Conservation (phyloP, 92 coral and sea anemone species). For the Paramuricea clavata region DNA sequence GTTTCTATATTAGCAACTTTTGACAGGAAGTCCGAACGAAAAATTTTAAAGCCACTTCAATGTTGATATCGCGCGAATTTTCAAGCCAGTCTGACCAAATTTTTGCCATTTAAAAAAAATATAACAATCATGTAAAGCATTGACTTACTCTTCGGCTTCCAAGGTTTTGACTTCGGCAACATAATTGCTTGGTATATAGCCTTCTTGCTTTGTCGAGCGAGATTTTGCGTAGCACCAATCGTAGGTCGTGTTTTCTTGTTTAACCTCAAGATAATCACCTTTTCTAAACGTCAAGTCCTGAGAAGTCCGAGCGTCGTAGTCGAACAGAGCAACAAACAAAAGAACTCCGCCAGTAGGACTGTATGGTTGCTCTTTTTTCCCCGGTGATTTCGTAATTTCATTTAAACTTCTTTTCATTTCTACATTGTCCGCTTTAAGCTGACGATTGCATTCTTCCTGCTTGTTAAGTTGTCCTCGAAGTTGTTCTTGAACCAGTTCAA, state of each 20-base stretch:
- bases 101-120: neutral
- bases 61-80: neutral
- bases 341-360: neutral
- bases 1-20: neutral
- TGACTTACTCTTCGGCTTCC: slow-evolving; percentile 47
- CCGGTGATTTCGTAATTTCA: too few species aligned
- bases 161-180: slow-evolving; percentile 34
- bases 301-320: slow-evolving; percentile 20
- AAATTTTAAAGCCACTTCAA: neutral
- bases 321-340: slow-evolving; percentile 17
- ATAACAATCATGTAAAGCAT: neutral
- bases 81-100: neutral
- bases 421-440: too few species aligned
- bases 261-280: slow-evolving; percentile 19
- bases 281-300: slow-evolving; percentile 20
- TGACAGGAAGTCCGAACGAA: slow-evolving; percentile 13
- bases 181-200: slow-evolving; percentile 34
- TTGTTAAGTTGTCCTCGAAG: too few species aligned
- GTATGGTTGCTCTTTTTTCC: slow-evolving; percentile 44
- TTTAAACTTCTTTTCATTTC: too few species aligned
- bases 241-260: neutral
- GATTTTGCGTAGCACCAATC: slow-evolving; percentile 49
- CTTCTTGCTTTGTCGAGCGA: neutral
- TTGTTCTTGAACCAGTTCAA: too few species aligned
- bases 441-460: too few species aligned